Percentiles rank a stretch among this genome's conserved stretches.
Evolutionary conservation across 2,113 vertebrate genomes (phyloP).

Genomic region (Vicugna pacos): DNA sequence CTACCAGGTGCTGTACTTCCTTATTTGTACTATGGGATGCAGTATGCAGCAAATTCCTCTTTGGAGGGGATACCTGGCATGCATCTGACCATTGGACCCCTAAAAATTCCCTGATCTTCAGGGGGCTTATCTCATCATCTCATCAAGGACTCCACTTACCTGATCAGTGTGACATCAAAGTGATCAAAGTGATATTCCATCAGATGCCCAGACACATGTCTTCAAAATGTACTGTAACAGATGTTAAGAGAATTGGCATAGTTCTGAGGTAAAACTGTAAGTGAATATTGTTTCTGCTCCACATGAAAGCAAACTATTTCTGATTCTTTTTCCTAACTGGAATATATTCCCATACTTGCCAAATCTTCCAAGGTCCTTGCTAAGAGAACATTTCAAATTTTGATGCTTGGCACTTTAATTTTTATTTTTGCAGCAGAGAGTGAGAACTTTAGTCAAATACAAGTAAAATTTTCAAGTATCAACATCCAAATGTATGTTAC

Average conservation of each 20-base stretch:
- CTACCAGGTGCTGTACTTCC: background rate
- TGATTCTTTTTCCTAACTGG: background rate
- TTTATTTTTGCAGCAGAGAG: constrained; percentile 7
- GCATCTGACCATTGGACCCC: background rate
- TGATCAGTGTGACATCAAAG: background rate
- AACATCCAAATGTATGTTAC: background rate
- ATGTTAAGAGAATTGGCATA: background rate
- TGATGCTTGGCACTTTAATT: background rate
- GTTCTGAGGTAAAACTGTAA: background rate
- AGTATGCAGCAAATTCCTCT: background rate
- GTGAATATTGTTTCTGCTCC: background rate
- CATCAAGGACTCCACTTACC: background rate
- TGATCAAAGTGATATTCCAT: background rate
- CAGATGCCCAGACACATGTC: background rate
- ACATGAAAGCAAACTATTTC: background rate
- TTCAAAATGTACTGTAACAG: background rate
- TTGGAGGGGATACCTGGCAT: background rate
- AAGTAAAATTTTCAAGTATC: background rate
- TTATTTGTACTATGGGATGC: background rate
- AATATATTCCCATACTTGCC: background rate
- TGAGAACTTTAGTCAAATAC: background rate
- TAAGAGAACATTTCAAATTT: background rate
- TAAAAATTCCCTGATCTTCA: background rate
- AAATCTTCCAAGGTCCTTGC: background rate
- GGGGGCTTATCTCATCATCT: background rate